Evolutionary conservation across 2,888 invertebrate species (phyloP), one percentile per base, ranked within the genome.

Genomic region (Rhingia campestris): DNA sequence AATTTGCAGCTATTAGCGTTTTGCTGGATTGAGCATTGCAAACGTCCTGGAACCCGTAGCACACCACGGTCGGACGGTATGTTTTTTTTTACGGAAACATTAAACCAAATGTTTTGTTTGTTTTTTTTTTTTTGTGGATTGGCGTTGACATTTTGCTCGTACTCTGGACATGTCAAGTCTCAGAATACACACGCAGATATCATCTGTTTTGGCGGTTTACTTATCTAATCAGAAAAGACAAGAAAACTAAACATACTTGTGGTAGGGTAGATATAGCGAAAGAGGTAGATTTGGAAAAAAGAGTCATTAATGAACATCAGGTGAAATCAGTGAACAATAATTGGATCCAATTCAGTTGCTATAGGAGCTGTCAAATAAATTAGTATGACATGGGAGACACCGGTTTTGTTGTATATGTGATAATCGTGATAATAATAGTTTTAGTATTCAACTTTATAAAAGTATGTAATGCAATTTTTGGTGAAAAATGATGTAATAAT

Each of bases 371-470:
- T 49, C 33, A 41, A 43, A 58, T 56, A 39, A 32, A 39, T 37
- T 67, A 59, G 54, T 56, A 72, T 81, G 67, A 14, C 6, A 67
- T 77, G 79, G 69, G 51, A 39, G 63, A 64, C 2, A 58, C 63
- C 59, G 53, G 43, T 53, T 64, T 82, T 41, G 33, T 82, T 12
- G 39, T 35, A 9, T 73, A 63, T 45, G 22, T 63, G 0, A 32
- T 82, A 30, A 59, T 77, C 22, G 63, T 53, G 3, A 53, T 73
- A 7, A 58, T 41, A 6, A 7, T 69, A 33, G 56, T 43, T 49
- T 45, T 82, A 6, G 9, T 82, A 64, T 58, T 67, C 3, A 82
- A 79, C 5, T 58, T 77, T n/a, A 43, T 79, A 9, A 79, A 69
- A 69, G 82, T 82, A 82, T 69, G 41, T 6, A 41, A 37, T 14